Evolutionary conservation across 2,888 invertebrate species (phyloP).

Genomic region (Perizoma affinitatum): DNA sequence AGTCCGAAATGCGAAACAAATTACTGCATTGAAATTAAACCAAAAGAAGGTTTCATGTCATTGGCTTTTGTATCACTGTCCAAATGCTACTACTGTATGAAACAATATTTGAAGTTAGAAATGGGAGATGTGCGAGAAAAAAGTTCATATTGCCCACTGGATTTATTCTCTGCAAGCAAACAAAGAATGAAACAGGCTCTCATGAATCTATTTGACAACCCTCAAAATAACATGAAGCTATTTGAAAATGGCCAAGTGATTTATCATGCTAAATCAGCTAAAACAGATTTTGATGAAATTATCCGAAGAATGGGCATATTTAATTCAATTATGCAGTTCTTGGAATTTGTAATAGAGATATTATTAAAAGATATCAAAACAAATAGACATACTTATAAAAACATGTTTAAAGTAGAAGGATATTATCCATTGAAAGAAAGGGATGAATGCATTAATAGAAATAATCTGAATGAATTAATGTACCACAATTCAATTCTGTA

Average conservation of each 20-base stretch:
- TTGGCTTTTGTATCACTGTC: slow-evolving; percentile 55
- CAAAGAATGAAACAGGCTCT: slow-evolving; percentile 82
- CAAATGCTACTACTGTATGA: slow-evolving; percentile 84
- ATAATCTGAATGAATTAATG: slow-evolving; percentile 9
- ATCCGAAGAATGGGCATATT: slow-evolving; percentile 50
- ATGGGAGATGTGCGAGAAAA: slow-evolving; percentile 74
- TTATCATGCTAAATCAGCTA: slow-evolving; percentile 54
- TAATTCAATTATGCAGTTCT: slow-evolving; percentile 49
- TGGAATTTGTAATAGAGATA: slow-evolving; percentile 62
- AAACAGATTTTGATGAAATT: slow-evolving; percentile 45
- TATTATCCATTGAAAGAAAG: slow-evolving; percentile 6
- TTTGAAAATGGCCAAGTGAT: slow-evolving; percentile 73
- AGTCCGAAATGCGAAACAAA: slow-evolving; percentile 52
- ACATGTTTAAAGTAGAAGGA: slow-evolving; percentile 11
- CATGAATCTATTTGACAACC: slow-evolving; percentile 75
- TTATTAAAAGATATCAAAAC: slow-evolving; percentile 47
- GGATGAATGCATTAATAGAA: slow-evolving; percentile 9
- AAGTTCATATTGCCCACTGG: slow-evolving; percentile 88
- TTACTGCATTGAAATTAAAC: slow-evolving; percentile 87
- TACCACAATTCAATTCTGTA: slow-evolving; percentile 48
- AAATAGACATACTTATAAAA: slow-evolving; percentile 8
- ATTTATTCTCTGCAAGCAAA: slow-evolving; percentile 87
- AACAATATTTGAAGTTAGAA: slow-evolving; percentile 82
- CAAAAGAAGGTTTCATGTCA: slow-evolving; percentile 86
- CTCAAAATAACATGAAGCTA: slow-evolving; percentile 87